Conservation (phyloP, 2,888 invertebrate species). For the Patella pellucida region DNA sequence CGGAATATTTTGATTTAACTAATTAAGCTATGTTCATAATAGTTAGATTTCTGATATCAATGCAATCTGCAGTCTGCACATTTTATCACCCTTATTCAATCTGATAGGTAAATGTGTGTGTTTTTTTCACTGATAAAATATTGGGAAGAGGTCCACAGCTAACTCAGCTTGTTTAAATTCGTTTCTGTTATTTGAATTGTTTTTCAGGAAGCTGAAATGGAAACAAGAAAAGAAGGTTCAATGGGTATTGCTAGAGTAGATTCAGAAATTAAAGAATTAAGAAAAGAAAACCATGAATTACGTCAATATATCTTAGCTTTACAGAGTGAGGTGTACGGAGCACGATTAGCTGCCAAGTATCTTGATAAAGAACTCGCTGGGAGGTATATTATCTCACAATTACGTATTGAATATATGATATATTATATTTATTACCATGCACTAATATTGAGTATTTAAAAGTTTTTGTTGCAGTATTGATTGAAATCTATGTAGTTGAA, state of each 20-base stretch:
- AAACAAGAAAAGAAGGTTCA: constrained; percentile 63
- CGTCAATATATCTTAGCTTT: constrained; percentile 81
- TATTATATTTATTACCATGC: no score
- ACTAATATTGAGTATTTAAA: background rate
- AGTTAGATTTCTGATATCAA: no score
- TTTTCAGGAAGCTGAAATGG: constrained; percentile 73
- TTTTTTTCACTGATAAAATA: background rate
- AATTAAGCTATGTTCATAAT: no score
- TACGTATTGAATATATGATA: no score
- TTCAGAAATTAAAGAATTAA: constrained; percentile 72
- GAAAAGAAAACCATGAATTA: constrained; percentile 80
- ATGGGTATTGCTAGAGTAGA: constrained; percentile 72
- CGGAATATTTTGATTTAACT: no score
- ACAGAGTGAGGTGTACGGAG: constrained; percentile 86
- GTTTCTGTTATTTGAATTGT: background rate
- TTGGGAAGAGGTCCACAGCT: no score
- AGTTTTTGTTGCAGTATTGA: background rate
- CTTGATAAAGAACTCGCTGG: constrained; percentile 86
- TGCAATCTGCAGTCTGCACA: no score
- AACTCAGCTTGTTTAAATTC: no score
- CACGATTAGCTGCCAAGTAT: constrained; percentile 87
- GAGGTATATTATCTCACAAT: constrained; percentile 65
- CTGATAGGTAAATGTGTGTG: background rate
- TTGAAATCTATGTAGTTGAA: no score
- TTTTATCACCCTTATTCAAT: no score